These are phyloP conservation scores for Pristionchus pacificus DNA, from an alignment of 1,140 invertebrate genomes.

Conservation along the genomic window DNA sequence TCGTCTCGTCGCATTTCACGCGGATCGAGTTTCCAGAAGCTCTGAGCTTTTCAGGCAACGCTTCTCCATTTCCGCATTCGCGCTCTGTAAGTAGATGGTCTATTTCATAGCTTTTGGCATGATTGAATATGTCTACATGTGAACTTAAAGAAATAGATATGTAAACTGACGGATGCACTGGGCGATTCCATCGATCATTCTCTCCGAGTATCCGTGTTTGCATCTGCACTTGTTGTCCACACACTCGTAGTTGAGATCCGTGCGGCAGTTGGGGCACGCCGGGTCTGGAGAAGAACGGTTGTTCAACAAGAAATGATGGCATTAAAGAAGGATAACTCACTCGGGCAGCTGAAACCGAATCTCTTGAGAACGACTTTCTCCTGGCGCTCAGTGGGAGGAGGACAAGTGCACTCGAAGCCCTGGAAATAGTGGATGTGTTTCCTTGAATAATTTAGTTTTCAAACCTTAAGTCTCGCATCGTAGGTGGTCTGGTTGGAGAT, in stretches of 20 bases:
- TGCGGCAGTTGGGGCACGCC: too few species aligned
- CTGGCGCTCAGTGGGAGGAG: not conserved
- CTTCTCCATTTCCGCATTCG: not conserved
- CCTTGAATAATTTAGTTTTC: too few species aligned
- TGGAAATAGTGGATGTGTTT: too few species aligned
- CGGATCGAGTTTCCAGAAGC: not conserved
- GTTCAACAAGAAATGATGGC: too few species aligned
- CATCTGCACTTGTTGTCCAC: not conserved
- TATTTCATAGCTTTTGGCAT: too few species aligned
- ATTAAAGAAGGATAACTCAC: too few species aligned
- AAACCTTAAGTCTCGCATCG: too few species aligned
- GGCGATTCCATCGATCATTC: not conserved
- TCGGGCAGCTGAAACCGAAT: not conserved
- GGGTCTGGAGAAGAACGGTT: too few species aligned
- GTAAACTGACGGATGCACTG: not conserved
- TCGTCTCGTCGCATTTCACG: not conserved
- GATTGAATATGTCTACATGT: not conserved
- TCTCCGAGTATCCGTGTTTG: not conserved
- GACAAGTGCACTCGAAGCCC: not conserved
- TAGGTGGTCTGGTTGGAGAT: not conserved
- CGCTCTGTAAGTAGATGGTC: too few species aligned
- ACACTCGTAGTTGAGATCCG: not conserved
- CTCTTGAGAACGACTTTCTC: not conserved
- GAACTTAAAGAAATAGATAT: not conserved
- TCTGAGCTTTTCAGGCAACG: not conserved